These are phyloP conservation scores for Hirudo medicinalis DNA, from an alignment of 1,140 invertebrate genomes.

Conservation along the genomic window DNA sequence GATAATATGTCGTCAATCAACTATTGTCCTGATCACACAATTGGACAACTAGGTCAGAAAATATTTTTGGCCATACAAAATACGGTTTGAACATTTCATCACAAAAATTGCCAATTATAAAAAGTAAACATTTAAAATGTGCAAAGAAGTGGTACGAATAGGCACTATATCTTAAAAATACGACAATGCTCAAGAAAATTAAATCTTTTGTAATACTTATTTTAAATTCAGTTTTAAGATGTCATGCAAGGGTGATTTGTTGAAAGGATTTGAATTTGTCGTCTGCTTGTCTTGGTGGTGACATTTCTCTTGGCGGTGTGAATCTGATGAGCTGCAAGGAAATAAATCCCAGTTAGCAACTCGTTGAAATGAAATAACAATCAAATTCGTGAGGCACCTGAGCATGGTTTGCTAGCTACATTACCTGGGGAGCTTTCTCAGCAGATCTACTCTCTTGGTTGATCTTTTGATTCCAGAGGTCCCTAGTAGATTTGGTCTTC, in stretches of 20 bases:
- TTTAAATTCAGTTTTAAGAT: background rate
- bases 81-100: too few species aligned
- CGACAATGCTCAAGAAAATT: too few species aligned
- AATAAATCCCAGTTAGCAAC: background rate
- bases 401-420: background rate
- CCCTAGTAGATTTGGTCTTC: constrained; percentile 8
- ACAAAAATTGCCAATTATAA: too few species aligned
- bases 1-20: too few species aligned
- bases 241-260: constrained; percentile 15
- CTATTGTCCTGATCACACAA: too few species aligned
- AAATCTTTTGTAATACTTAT: too few species aligned
- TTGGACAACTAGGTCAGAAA: too few species aligned
- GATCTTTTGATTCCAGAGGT: constrained; percentile 7
- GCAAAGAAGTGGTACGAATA: too few species aligned
- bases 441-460: background rate
- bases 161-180: too few species aligned
- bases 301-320: constrained; percentile 23
- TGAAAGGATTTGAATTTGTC: constrained; percentile 17
- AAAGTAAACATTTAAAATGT: too few species aligned
- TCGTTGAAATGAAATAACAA: background rate
- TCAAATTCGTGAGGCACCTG: background rate
- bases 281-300: constrained; percentile 18
- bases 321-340: constrained; percentile 20
- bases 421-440: constrained; percentile 11
- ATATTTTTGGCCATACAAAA: too few species aligned